Evolutionary conservation across 2,888 invertebrate genomes (phyloP), one percentile per base, ranked within the genome.

Genomic region (Oconnorella tubifera): DNA sequence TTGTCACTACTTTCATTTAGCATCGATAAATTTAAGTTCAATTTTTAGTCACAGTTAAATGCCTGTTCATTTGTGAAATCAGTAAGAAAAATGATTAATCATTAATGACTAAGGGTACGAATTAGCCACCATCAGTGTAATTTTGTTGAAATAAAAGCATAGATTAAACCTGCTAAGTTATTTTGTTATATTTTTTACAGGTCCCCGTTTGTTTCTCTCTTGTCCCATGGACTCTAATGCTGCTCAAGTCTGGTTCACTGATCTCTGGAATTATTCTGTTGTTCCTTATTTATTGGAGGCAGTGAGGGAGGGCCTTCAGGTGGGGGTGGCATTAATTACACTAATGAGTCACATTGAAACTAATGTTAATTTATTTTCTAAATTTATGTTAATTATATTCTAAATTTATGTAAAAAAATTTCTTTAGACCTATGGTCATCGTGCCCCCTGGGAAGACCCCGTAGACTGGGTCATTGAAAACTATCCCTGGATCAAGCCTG

Each of bases 251-350:
- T 99, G 98, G 98, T 99, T 99, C 82, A 93, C 95, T 1, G 94
- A 95, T 81, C 88, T 98, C 61, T 99, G 98, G 98, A 98, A 99
- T 85, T 95, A 95, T 83, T 94, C 95, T 73, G 87, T 99, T 70
- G 90, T 96, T 49, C 97, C 97, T 25, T 97, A 98, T 83, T 86
- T 98, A 70, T 88, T 93, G 62, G 95, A 96, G 80, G 95, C 96
- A 1, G 93, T 95, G 6, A 87, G 94, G 61, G 96, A 96, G 82
- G 96, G 96, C 56, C 87, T 95, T 50, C 94, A 95, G 77, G 83
- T n/a, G 19, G 19, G 19, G 48, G 19, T 14, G 19, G 48, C 48
- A 14, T 19, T 19, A 14, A 14, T 48, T 48, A 14, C 14, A 48
- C 19, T 48, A 48, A 48, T 48, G 14, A 48, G 19, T 48, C 55